phyloP scores from a whole-genome alignment of 2,797 vertebrate genomes.

The Bovichtus variegatus region DNA sequence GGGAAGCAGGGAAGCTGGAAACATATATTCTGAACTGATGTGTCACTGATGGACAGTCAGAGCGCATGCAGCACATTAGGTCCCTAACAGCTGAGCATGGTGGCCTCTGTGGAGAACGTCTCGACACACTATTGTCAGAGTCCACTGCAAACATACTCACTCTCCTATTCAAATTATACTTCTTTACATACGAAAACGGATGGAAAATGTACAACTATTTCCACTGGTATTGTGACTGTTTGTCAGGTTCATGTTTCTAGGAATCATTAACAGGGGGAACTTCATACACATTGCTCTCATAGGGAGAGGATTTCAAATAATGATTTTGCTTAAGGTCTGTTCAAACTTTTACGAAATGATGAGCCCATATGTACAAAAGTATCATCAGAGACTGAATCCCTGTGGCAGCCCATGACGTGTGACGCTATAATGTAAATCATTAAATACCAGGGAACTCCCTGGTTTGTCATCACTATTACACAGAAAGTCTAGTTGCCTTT shows the following conservation, averaged over 20 bases:
- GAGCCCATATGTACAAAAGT: background rate
- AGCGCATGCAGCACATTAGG: background rate
- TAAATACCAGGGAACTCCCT: background rate
- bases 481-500: background rate
- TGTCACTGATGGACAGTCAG: conserved; percentile 30
- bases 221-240: background rate
- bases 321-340: background rate
- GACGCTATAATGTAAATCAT: background rate
- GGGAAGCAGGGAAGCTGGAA: conserved; percentile 10
- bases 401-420: background rate
- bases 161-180: background rate
- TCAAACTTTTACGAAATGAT: background rate
- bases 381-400: background rate
- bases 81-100: background rate
- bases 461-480: background rate
- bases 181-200: background rate
- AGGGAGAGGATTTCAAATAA: background rate
- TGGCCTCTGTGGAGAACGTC: conserved; percentile 26
- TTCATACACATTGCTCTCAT: background rate
- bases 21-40: background rate
- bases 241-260: background rate
- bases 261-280: background rate
- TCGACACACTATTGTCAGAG: conserved; percentile 16
- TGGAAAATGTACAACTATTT: background rate
- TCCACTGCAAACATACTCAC: background rate